These are phyloP conservation scores for Pelodytes ibericus DNA, from an alignment of 2,797 vertebrate species.

Conservation along the genomic window DNA sequence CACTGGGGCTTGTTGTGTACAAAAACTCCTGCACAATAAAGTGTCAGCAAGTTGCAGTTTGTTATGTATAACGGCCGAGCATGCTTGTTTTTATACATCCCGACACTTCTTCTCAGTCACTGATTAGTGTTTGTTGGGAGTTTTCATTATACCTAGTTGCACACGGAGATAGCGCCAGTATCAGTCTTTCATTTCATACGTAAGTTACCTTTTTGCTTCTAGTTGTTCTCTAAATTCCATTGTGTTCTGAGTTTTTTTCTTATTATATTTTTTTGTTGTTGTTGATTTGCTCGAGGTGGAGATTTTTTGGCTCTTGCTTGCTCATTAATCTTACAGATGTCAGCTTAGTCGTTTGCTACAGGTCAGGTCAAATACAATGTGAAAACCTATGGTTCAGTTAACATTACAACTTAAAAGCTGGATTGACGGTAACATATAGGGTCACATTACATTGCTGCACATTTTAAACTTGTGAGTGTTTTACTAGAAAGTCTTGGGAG, in stretches of 20 bases:
- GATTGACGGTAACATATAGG: slow-evolving; percentile 53
- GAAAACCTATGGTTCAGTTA: slow-evolving; percentile 52
- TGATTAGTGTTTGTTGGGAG: too few relatives aligned
- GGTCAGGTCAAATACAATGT: slow-evolving; percentile 42
- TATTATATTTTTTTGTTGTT: slow-evolving; percentile 22
- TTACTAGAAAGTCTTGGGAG: slow-evolving; percentile 8
- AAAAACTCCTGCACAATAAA: too few relatives aligned
- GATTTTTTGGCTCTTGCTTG: slow-evolving; percentile 38
- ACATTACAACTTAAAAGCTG: slow-evolving; percentile 47
- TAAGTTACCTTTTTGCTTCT: too few relatives aligned
- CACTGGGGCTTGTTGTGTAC: too few relatives aligned
- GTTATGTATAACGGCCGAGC: too few relatives aligned
- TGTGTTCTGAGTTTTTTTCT: neutral
- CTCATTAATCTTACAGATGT: slow-evolving; percentile 53
- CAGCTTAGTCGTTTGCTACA: slow-evolving; percentile 49
- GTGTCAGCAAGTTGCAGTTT: too few relatives aligned
- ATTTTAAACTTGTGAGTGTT: slow-evolving; percentile 14
- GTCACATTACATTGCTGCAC: slow-evolving; percentile 52
- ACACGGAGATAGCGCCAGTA: too few relatives aligned
- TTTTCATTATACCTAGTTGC: too few relatives aligned
- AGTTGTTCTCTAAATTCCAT: too few relatives aligned
- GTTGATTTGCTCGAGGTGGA: slow-evolving; percentile 32
- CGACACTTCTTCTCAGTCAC: too few relatives aligned
- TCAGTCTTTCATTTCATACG: too few relatives aligned
- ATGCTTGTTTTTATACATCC: too few relatives aligned